Evolutionary conservation across 2,113 vertebrate genomes (phyloP), one percentile per base, ranked within the genome.

Genomic region (Ginglymostoma cirratum): DNA sequence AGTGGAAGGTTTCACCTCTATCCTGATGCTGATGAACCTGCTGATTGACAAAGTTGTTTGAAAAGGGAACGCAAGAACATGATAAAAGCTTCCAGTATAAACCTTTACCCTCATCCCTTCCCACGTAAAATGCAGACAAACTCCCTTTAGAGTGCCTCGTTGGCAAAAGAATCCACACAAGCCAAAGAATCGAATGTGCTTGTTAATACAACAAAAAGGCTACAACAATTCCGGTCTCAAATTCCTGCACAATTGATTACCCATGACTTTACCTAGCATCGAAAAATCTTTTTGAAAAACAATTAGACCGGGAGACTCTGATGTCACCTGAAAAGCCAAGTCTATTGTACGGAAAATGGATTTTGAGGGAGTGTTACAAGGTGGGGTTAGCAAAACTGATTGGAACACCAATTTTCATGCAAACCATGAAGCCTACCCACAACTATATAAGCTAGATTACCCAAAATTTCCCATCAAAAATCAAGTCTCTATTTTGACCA

Each of bases 21-120:
- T 99, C 99, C 98, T 99, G 99, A 97, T 99, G 99, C 98, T 99
- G 99, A 98, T 99, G 99, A 97, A 99, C 99, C 99, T 99, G 97
- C 34, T n/a, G 87, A 78, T 42, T 65, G 90, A 69, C 66, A 96
- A 87, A 86, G 66, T 96, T 67, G 78, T 96, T 96, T 89, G 94
- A 72, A 76, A 95, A 95, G 94, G 69, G 94, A 95, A 76, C 45
- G 21, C 19, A 10, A 95, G 42, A 95, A 52, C 94, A 95, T 45
- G 45, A 95, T 72, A 95, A 95, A 95, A 72, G 69, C 94, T 95
- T 95, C 27, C 30, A 45, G 48, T 95, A 45, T 72, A 72, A 72
- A 76, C 67, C 42, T 72, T 70, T 95, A 45, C 94, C 94, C 69
- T 95, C 10, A 30, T 5, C 69, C 27, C 67, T 52, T 34, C 69